Evolutionary conservation across 2,797 vertebrate genomes (phyloP).

Genomic region (Salarias fasciatus): DNA sequence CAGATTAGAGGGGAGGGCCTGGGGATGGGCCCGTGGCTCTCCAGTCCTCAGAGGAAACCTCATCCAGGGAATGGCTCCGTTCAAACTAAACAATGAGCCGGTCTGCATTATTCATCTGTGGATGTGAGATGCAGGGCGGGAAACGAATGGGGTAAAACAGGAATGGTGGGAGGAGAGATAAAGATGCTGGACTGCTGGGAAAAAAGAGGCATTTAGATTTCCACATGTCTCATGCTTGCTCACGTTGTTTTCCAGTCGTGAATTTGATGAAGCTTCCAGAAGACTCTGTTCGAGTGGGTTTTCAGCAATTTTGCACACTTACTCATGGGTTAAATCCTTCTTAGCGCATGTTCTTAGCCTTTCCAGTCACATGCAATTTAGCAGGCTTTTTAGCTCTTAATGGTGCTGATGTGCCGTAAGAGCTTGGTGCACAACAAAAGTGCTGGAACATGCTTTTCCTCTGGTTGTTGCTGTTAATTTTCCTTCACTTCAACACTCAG

Average conservation of each 20-base stretch:
- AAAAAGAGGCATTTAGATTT: slow-evolving; percentile 19
- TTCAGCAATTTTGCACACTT: slow-evolving; percentile 21
- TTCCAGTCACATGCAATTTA: slow-evolving; percentile 15
- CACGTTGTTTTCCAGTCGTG: slow-evolving; percentile 15
- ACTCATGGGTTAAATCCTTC: slow-evolving; percentile 30
- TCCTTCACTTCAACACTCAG: no score
- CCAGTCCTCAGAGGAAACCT: slow-evolving; percentile 51
- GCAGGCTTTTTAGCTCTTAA: slow-evolving; percentile 16
- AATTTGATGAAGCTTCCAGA: slow-evolving; percentile 3
- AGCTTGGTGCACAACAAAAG: slow-evolving; percentile 4
- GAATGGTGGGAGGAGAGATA: slow-evolving; percentile 8
- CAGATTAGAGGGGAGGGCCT: slow-evolving; percentile 64
- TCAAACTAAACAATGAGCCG: slow-evolving; percentile 63
- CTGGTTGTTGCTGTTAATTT: neutral
- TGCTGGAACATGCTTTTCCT: neutral
- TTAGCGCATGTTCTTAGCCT: neutral
- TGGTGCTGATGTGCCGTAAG: neutral
- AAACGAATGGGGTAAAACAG: slow-evolving; percentile 23
- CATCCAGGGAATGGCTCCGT: slow-evolving; percentile 58
- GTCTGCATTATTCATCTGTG: slow-evolving; percentile 66
- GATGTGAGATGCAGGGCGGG: slow-evolving; percentile 22
- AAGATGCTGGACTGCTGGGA: slow-evolving; percentile 6
- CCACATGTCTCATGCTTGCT: neutral
- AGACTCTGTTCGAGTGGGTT: slow-evolving; percentile 1
- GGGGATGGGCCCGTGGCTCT: slow-evolving; percentile 68